Base-by-base conservation (phyloP, 2,113 vertebrate species). In the Malurus melanocephalus region DNA sequence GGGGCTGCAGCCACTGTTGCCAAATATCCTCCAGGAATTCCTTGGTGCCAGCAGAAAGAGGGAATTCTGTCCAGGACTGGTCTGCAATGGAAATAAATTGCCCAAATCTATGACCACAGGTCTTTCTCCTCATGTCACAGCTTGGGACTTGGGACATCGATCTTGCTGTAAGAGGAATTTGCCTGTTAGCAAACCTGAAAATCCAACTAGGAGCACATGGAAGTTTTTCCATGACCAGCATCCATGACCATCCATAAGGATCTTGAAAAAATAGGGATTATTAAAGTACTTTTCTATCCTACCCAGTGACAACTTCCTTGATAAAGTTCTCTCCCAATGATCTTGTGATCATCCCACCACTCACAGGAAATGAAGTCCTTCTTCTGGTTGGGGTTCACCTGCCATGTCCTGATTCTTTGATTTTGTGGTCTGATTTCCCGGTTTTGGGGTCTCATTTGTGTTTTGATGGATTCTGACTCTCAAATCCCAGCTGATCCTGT, bases 331-430 rank as follows among this genome's bases (percentile, higher is more conserved):
- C 28, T 16, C 12, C 15, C 64, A 71, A 28, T 1, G 12, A 46
- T 12, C 22, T 16, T 9, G 27, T 1, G 7, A 53, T 20, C 28
- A 64, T 28, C 11, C 15, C n/a, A 9, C 20, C 21, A 18, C 10
- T n/a, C 18, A 1, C 0, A 40, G 30, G 21, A 48, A 80, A 33
- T 2, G 2, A 53, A n/a, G 28, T 11, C 48, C 13, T 51, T 79
- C 17, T 35, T 43, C 17, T 35, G 21, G 4, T 9, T 80, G 20
- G 40, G 48, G 20, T 28, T 59, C 10, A 45, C 6, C 60, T 85
- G 49, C 14, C 45, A 35, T 3, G 17, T 14, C 38, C 51, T 19
- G 9, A 59, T 53, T 68, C 62, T 65, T 51, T 2, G 2, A 3
- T 33, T 60, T 27, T 40, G 26, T 35, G 4, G 35, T 38, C 38